A percentile compares a stretch with the other conserved stretches of the same genome.
These are phyloP conservation scores for Sarcophaga variegata DNA, from an alignment of 2,888 invertebrate species.

Conservation along the genomic window DNA sequence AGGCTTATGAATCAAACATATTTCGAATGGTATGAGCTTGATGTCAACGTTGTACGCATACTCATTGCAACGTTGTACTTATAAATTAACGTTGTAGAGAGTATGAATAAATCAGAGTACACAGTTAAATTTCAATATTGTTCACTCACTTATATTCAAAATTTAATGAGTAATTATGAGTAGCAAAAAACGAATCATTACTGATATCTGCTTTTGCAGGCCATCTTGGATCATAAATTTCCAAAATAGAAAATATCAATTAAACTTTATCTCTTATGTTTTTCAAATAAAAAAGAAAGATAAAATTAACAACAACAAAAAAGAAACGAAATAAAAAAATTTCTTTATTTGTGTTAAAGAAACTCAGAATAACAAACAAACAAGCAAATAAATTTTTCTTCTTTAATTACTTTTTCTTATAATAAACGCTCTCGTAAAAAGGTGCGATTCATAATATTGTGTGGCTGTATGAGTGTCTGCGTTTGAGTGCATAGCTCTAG, in stretches of 20 bases:
- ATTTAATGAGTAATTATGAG: too few relatives aligned
- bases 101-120: too few relatives aligned
- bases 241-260: not conserved
- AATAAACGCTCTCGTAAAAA: not conserved
- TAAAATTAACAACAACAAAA: not conserved
- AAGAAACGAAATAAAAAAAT: not conserved
- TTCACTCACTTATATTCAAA: too few relatives aligned
- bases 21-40: too few relatives aligned
- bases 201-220: too few relatives aligned
- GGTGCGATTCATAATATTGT: not conserved
- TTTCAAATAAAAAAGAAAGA: too few relatives aligned
- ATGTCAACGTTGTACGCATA: too few relatives aligned
- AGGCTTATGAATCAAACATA: too few relatives aligned
- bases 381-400: constrained; percentile 28
- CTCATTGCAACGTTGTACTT: too few relatives aligned
- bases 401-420: constrained; percentile 27
- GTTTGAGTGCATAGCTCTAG: not conserved
- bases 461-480: not conserved
- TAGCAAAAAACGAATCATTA: too few relatives aligned
- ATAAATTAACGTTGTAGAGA: too few relatives aligned
- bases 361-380: not conserved
- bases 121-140: too few relatives aligned
- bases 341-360: constrained; percentile 5
- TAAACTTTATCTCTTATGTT: not conserved
- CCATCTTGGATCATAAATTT: not conserved